Evolutionary conservation across 2,888 invertebrate genomes (phyloP).

Genomic region (Melinopterus prodromus): DNA sequence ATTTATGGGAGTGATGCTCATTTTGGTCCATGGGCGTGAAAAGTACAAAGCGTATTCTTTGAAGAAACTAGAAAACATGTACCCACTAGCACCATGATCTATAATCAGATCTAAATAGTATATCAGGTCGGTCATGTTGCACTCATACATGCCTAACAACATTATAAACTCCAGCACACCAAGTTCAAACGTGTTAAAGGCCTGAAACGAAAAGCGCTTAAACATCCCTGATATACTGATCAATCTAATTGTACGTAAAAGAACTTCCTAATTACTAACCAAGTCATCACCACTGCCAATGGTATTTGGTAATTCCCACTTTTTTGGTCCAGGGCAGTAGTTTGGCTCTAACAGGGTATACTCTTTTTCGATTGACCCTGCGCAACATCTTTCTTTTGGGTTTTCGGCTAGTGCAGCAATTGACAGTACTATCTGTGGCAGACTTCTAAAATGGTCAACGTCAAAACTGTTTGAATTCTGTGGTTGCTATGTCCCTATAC

Average conservation of each 20-base stretch:
- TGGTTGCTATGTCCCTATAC: too few species aligned
- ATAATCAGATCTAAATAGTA: slow-evolving; percentile 26
- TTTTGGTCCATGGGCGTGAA: too few species aligned
- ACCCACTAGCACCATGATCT: slow-evolving; percentile 29
- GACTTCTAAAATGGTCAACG: too few species aligned
- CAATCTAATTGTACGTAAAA: too few species aligned
- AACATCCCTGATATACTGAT: too few species aligned
- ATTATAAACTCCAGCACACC: not conserved
- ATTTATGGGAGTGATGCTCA: too few species aligned
- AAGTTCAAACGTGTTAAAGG: slow-evolving; percentile 6
- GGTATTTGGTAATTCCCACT: not conserved
- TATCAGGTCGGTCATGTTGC: slow-evolving; percentile 19
- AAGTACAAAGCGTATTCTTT: not conserved
- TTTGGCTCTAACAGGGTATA: not conserved
- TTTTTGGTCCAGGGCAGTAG: not conserved
- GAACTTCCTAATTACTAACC: not conserved
- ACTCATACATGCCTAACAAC: slow-evolving; percentile 11
- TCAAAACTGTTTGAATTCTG: too few species aligned
- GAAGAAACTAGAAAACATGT: not conserved
- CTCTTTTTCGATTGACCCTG: not conserved
- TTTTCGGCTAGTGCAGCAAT: not conserved
- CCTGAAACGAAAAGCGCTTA: not conserved
- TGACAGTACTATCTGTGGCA: too few species aligned
- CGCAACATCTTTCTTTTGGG: not conserved
- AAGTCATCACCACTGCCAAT: not conserved